Conservation (phyloP, 2,797 vertebrate genomes). For the Syndactyla subalaris region DNA sequence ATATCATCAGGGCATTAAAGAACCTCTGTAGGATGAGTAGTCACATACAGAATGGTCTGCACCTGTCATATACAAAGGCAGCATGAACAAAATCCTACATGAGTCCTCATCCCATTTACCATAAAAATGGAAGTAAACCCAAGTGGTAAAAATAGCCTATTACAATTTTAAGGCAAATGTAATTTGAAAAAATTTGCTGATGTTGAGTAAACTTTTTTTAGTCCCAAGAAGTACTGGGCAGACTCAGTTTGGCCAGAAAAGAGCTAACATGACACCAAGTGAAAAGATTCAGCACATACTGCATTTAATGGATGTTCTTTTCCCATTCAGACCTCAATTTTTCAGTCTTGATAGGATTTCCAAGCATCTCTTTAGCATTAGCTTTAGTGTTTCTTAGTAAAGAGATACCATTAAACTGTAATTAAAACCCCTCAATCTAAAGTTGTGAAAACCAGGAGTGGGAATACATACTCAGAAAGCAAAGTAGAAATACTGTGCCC, state of each 20-base stretch:
- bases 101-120: neutral
- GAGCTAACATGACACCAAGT: neutral
- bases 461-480: neutral
- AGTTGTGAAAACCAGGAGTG: neutral
- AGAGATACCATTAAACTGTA: neutral
- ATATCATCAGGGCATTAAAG: neutral
- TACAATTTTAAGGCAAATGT: neutral
- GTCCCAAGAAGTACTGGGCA: neutral
- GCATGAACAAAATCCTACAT: accelerated
- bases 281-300: neutral
- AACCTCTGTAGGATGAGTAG: neutral
- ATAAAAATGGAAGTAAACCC: accelerated
- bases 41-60: accelerated
- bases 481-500: neutral
- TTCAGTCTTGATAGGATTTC: neutral
- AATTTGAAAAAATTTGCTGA: neutral
- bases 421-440: neutral
- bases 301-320: neutral
- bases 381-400: neutral
- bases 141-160: neutral
- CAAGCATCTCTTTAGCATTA: neutral
- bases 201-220: neutral
- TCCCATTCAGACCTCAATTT: neutral
- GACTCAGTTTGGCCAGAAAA: neutral
- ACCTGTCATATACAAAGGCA: neutral